Base-by-base conservation (phyloP, 2,797 vertebrate genomes). In the Brachyalestes nurse region DNA sequence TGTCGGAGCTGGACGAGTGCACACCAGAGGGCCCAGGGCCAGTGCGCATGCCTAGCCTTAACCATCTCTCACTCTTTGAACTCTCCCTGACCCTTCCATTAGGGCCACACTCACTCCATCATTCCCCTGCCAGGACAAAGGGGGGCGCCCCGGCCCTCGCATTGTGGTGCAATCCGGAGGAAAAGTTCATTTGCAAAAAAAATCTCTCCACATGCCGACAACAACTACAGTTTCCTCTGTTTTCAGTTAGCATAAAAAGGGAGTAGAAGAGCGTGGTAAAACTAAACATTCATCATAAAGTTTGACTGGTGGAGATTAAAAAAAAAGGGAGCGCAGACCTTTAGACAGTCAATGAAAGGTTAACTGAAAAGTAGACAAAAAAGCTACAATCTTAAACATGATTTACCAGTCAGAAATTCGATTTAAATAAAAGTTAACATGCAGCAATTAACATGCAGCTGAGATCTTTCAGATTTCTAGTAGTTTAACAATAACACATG, bases 31-130 rank as follows among this genome's bases (percentile, higher is more conserved):
- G 77, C 75, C 58, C 67, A 28, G n/a, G 58, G 75, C 66, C 61
- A 17, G 14, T 66, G 72, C 81, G 81, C 82, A 85, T 85, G 86
- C 82, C 77, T 82, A 67, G 60, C 61, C 47, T 77, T 77, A 62
- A 21, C 67, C 78, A 75, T 69, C 78, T 79, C 80, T 80, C 74
- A 66, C 72, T 80, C 45, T 65, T 70, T 82, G 90, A 92, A 94
- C 93, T 95, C 91, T 89, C 51, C 28, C 55, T 94, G 93, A 94
- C 93, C 93, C 90, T 87, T 85, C 88, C 90, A 88, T 92, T 88
- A 89, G 88, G 87, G 88, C 90, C 90, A 86, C 91, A 91, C 91
- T 90, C 93, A 91, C 92, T 94, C 91, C 90, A 92, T 94, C 91
- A 93, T 87, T 81, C 66, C 51, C 91, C 90, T 91, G 85, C 88